Conservation (phyloP, 2,797 vertebrate species). For the Liasis olivaceus region DNA sequence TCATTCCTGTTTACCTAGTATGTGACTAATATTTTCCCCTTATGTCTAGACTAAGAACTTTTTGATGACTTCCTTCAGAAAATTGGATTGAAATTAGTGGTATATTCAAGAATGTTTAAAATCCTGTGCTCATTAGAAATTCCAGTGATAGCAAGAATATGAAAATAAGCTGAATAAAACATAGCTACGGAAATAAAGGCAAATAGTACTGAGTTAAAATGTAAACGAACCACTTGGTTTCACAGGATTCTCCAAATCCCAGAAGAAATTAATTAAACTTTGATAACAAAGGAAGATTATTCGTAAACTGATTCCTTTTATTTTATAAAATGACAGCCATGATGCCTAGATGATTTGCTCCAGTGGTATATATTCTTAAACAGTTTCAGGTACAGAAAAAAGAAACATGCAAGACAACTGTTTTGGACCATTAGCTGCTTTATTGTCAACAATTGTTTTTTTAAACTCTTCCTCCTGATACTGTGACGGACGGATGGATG, state of each 20-base stretch:
- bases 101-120: conserved; percentile 15
- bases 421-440: conserved; percentile 1
- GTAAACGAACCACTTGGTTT: conserved; percentile 29
- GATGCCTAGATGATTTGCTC: conserved; percentile 12
- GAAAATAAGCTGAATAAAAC: conserved; percentile 26
- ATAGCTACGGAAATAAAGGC: background rate
- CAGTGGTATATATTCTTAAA: conserved; percentile 1
- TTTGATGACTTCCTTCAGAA: conserved; percentile 3
- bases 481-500: background rate
- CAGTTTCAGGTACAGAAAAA: background rate
- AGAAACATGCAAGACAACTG: background rate
- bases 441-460: background rate
- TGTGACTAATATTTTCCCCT: conserved; percentile 15
- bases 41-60: background rate
- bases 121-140: conserved; percentile 7
- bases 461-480: background rate
- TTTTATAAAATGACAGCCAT: conserved; percentile 17
- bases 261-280: conserved; percentile 32
- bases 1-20: conserved; percentile 13
- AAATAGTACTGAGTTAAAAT: conserved; percentile 13
- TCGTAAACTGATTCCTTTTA: conserved; percentile 27
- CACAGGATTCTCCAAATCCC: background rate
- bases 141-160: background rate
- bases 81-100: conserved; percentile 12
- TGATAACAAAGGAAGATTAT: conserved; percentile 44